phyloP scores from a whole-genome alignment of 1,140 invertebrate species.

The Asbolus verrucosus region DNA sequence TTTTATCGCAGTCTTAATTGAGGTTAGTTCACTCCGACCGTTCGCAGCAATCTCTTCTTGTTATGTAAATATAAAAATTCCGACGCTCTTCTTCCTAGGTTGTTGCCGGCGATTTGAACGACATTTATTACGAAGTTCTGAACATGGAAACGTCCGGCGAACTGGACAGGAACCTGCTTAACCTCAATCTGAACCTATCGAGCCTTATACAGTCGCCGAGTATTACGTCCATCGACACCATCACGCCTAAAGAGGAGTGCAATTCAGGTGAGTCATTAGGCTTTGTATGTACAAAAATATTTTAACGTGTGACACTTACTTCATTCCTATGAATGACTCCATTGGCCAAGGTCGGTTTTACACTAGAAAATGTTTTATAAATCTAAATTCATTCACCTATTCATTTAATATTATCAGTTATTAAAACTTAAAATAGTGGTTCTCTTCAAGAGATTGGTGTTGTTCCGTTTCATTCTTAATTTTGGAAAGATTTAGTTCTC shows the following conservation, averaged over 20 bases:
- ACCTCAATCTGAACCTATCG: conserved; percentile 78
- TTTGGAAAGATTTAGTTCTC: too few relatives aligned
- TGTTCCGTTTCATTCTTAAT: too few relatives aligned
- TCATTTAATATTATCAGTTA: too few relatives aligned
- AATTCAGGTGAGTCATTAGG: conserved; percentile 63
- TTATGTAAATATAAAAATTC: too few relatives aligned
- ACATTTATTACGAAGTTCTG: conserved; percentile 82
- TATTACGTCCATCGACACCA: conserved; percentile 78
- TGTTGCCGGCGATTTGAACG: conserved; percentile 68
- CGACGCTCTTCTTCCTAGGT: conserved; percentile 44
- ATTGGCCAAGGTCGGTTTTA: too few relatives aligned
- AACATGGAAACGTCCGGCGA: conserved; percentile 88
- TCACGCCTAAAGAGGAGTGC: conserved; percentile 81
- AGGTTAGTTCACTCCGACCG: background rate
- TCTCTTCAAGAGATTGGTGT: too few relatives aligned
- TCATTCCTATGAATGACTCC: too few relatives aligned
- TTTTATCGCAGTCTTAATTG: background rate
- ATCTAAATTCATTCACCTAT: too few relatives aligned
- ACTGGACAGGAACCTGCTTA: conserved; percentile 81
- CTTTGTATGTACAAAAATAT: too few relatives aligned
- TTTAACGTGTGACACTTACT: too few relatives aligned
- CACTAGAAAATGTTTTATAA: conserved; percentile 31
- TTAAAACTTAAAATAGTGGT: too few relatives aligned
- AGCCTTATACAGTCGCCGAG: conserved; percentile 80
- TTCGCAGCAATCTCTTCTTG: background rate